phyloP scores from a whole-genome alignment of 2,888 invertebrate genomes.

The Zaprionus obscuricornis region DNA sequence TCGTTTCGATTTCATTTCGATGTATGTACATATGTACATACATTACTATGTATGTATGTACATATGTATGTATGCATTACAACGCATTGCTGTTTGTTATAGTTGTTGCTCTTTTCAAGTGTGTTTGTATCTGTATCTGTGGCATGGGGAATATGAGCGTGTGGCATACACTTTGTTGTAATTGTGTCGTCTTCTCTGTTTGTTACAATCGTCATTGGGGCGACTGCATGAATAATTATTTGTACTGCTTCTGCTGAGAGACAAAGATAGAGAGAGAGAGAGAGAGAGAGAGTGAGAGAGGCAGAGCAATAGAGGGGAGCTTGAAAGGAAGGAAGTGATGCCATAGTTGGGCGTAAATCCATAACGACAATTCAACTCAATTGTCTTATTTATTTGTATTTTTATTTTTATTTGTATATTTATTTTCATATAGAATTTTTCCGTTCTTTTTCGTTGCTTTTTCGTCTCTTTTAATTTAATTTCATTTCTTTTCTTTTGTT shows the following conservation, averaged over 20 bases:
- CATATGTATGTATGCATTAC: too few relatives aligned
- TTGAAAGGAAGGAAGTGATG: slow-evolving; percentile 33
- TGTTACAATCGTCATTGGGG: slow-evolving; percentile 28
- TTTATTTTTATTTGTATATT: not conserved
- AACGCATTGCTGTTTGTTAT: slow-evolving; percentile 36
- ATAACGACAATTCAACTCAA: slow-evolving; percentile 26
- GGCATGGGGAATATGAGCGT: slow-evolving; percentile 70
- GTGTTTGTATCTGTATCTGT: too few relatives aligned
- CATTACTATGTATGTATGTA: slow-evolving; percentile 17
- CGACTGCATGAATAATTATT: slow-evolving; percentile 79
- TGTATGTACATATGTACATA: not conserved
- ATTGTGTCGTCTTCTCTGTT: slow-evolving; percentile 57
- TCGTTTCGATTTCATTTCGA: slow-evolving; percentile 78
- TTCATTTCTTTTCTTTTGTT: not conserved
- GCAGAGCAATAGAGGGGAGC: not conserved
- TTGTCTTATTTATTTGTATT: slow-evolving; percentile 2
- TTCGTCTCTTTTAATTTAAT: not conserved
- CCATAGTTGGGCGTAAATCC: slow-evolving; percentile 17
- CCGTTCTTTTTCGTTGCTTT: too few relatives aligned
- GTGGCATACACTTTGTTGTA: slow-evolving; percentile 77
- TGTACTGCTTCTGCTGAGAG: slow-evolving; percentile 43
- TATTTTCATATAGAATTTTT: too few relatives aligned
- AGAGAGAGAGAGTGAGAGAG: not conserved
- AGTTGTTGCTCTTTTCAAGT: slow-evolving; percentile 39
- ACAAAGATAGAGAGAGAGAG: not conserved